phyloP scores from a whole-genome alignment of 2,888 invertebrate genomes.

The Nemoura dubitans region DNA sequence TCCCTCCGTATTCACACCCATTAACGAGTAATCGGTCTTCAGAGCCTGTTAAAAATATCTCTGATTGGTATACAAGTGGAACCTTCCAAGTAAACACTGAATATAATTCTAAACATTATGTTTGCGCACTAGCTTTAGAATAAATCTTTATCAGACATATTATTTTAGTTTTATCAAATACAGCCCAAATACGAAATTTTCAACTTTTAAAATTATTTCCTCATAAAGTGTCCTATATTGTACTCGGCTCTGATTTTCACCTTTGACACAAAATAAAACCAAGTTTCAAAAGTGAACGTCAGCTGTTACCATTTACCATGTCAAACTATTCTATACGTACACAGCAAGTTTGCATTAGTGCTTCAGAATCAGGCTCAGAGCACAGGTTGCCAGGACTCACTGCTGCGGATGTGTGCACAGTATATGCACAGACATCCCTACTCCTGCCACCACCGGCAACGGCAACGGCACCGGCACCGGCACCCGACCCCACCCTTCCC shows the following conservation, averaged over 20 bases:
- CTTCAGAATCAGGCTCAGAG: neutral
- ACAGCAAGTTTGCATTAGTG: constrained; percentile 5
- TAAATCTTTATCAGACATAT: no score
- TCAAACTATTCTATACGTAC: neutral
- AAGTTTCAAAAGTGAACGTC: constrained; percentile 3
- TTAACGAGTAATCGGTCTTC: no score
- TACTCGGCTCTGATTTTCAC: neutral
- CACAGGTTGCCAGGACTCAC: neutral
- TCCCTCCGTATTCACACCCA: no score
- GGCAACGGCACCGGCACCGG: no score
- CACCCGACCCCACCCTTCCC: neutral
- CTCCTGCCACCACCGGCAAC: neutral
- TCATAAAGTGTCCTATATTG: neutral
- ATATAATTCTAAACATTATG: no score
- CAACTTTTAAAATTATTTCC: constrained; percentile 18
- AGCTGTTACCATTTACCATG: neutral
- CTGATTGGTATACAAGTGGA: no score
- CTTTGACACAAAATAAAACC: constrained; percentile 3
- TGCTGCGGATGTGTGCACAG: neutral
- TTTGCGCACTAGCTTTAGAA: no score
- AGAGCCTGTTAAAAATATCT: no score
- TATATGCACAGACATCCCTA: neutral
- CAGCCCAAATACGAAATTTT: constrained; percentile 1
- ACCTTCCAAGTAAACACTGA: no score
- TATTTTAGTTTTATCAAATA: neutral